Percentiles rank a stretch among this genome's conserved stretches.
Conservation (phyloP, 2,797 vertebrate genomes). For the Lacerta agilis region DNA sequence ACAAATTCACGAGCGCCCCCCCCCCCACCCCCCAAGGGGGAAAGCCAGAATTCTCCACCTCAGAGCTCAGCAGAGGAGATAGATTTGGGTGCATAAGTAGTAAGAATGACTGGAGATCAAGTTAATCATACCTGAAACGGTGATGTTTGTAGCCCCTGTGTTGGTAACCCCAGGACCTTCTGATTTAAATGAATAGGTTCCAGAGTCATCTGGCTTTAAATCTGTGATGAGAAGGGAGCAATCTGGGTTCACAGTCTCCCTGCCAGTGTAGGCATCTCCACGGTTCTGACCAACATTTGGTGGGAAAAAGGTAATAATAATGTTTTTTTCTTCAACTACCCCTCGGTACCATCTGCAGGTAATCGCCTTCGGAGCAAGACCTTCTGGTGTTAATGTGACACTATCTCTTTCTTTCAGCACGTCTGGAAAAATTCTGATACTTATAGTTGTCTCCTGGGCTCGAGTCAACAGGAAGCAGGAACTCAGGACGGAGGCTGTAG, state of each 20-base stretch:
- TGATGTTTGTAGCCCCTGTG: rapidly evolving
- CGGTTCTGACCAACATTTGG: rapidly evolving
- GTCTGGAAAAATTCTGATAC: background rate
- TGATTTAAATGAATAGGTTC: background rate
- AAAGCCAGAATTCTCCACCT: background rate
- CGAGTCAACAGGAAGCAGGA: background rate
- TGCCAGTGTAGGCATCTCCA: background rate
- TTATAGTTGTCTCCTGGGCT: background rate
- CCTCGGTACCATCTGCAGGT: background rate
- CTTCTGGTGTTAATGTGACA: background rate
- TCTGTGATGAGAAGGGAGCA: background rate
- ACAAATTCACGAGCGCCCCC: no score
- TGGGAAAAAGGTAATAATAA: background rate
- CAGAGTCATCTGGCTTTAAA: background rate
- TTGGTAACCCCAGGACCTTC: rapidly evolving
- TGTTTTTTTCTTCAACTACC: no score
- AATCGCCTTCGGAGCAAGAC: no score
- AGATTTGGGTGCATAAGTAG: no score
- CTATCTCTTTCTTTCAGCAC: background rate
- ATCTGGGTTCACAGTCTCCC: background rate
- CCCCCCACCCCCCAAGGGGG: no score
- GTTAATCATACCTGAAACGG: background rate
- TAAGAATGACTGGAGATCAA: no score
- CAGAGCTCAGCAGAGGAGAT: no score
- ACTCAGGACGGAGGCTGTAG: background rate